Base-by-base conservation (phyloP, 1,140 invertebrate genomes). In the Macrostomum lignano region DNA sequence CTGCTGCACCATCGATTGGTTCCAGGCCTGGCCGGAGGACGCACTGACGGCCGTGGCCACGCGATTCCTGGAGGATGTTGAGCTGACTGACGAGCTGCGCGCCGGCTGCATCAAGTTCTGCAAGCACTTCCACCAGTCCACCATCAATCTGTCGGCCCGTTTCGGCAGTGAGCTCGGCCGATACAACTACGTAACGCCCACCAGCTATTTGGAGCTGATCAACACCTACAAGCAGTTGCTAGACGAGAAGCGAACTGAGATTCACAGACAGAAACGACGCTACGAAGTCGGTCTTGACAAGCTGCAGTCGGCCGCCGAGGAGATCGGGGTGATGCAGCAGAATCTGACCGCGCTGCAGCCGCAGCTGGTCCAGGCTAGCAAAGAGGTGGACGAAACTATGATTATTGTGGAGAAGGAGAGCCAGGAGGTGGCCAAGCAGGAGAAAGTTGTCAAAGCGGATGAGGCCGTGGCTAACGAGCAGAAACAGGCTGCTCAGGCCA, bases 1-100 rank as follows among this genome's bases (percentile, higher is more conserved):
- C 51, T 88, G 81, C 48, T 91, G 82, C 47, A 88, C 81, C 0
- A 86, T 91, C 39, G 77, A 91, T 59, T 91, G 81, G 82, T 79
- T 91, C 55, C 77, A 75, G 50, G 45, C 49, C 7, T 60, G 57
- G 57, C 57, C 57, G 31, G 52, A 58, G 39, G 57, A 60, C 42
- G 57, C 55, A 20, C 51, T 93, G 22, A 71, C 79, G 49, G 69
- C 68, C 36, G 76, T 91, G 9, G 81, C 81, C 1, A 62, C 65
- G 7, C 68, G 71, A 46, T 79, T 77, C 45, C 68, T 79, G 43
- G 64, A 65, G 28, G 66, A 72, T 39, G 60, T 81, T 3, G 60
- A 65, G 21, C 41, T 60, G 38, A 64, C 78, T 42, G 67, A 72
- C 26, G 60, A 67, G n/a, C 62, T 76, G n/a, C 72, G 72, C 48